A percentile compares a stretch with the other conserved stretches of the same genome.
These are phyloP conservation scores for Linyphia triangularis DNA, from an alignment of 2,888 invertebrate species.

Conservation along the genomic window DNA sequence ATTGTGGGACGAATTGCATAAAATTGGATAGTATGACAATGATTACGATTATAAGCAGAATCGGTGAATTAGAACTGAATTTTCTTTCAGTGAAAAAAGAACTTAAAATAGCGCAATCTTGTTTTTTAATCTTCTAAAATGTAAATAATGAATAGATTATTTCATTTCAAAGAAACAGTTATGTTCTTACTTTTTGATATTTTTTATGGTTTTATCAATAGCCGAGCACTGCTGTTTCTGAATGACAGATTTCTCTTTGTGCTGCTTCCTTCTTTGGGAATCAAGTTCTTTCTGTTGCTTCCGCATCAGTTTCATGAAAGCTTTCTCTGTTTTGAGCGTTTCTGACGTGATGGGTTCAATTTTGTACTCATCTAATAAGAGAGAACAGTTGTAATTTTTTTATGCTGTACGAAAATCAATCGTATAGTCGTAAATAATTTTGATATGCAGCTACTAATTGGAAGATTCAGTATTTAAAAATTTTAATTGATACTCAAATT, in stretches of 20 bases:
- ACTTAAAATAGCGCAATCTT: no score
- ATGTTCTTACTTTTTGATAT: conserved; percentile 89
- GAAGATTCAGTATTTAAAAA: no score
- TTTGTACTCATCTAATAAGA: conserved; percentile 82
- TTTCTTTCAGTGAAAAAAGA: no score
- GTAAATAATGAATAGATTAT: background rate
- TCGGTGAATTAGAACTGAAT: no score
- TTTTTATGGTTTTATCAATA: conserved; percentile 95
- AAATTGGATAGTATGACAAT: no score
- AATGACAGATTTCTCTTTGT: conserved; percentile 92
- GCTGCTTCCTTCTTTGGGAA: conserved; percentile 92
- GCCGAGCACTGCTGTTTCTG: conserved; percentile 95
- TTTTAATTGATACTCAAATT: no score
- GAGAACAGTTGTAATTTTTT: background rate
- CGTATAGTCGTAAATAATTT: no score
- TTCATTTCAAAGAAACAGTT: background rate
- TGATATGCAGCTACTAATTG: no score
- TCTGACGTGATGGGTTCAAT: conserved; percentile 95
- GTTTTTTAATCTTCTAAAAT: background rate
- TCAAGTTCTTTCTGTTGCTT: conserved; percentile 98
- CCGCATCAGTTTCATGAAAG: conserved; percentile 93
- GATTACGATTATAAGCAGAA: no score
- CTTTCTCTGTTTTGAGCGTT: conserved; percentile 88
- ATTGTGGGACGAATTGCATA: no score
- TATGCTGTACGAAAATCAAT: no score